A percentile compares a stretch with the other conserved stretches of the same genome.
Evolutionary conservation across 2,797 vertebrate genomes (phyloP).

Genomic region (Mustela erminea): DNA sequence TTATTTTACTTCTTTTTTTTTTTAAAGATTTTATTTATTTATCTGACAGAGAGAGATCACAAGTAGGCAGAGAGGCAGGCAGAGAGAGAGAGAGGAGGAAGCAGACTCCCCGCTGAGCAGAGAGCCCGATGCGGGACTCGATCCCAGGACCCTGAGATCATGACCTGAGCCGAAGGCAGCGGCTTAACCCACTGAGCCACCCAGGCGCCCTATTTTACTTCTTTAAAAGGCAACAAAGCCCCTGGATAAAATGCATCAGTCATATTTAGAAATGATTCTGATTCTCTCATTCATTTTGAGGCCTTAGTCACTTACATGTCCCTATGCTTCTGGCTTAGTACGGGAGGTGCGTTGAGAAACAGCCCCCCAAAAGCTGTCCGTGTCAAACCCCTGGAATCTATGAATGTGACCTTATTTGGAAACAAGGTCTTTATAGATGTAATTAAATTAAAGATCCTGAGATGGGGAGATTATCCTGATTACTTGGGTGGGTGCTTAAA

Average conservation of each 20-base stretch:
- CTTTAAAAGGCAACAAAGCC: conserved; percentile 40
- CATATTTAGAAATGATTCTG: conserved; percentile 3
- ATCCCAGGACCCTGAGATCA: no score
- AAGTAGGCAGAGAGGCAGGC: no score
- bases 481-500: not conserved
- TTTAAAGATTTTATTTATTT: no score
- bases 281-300: not conserved
- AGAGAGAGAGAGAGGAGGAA: no score
- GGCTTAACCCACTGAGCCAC: no score
- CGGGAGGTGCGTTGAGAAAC: not conserved
- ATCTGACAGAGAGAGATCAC: no score
- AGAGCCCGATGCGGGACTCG: no score
- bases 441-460: not conserved
- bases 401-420: not conserved
- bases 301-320: not conserved
- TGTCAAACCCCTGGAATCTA: not conserved
- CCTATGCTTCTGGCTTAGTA: not conserved
- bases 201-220: not conserved
- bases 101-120: no score
- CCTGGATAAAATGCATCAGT: not conserved
- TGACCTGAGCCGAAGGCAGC: no score
- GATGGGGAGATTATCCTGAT: not conserved
- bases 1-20: not conserved
- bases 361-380: not conserved
- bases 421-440: not conserved